These are phyloP conservation scores for Apteryx mantelli DNA, from an alignment of 2,113 vertebrate genomes.

Conservation along the genomic window DNA sequence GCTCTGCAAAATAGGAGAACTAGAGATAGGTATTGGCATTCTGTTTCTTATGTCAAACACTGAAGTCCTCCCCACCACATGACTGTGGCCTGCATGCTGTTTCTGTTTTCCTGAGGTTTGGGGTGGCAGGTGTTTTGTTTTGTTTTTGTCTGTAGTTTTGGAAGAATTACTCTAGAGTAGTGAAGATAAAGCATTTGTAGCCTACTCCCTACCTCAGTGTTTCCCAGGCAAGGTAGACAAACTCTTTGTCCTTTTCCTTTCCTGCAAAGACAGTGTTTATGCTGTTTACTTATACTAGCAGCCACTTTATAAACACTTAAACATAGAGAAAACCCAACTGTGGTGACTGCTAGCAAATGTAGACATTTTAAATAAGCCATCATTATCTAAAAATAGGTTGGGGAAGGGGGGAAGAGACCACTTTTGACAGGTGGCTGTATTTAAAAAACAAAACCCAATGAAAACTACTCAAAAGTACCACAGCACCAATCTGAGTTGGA, in stretches of 20 bases:
- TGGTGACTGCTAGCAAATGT: neutral
- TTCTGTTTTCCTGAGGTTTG: neutral
- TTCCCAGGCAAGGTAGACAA: neutral
- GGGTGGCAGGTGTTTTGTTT: neutral
- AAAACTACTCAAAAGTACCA: neutral
- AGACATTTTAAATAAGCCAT: neutral
- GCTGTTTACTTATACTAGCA: neutral
- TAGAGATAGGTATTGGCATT: neutral
- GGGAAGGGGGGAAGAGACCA: neutral
- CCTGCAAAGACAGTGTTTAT: neutral
- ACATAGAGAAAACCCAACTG: neutral
- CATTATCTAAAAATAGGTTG: neutral
- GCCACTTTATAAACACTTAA: neutral
- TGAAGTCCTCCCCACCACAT: neutral
- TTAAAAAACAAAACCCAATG: neutral
- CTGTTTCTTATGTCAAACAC: too few relatives aligned
- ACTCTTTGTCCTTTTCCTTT: neutral
- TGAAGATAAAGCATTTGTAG: neutral
- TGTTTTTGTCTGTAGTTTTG: neutral
- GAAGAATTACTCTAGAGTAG: neutral
- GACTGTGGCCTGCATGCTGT: accelerated
- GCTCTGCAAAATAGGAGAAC: neutral
- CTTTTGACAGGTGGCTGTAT: neutral
- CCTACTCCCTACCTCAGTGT: neutral
- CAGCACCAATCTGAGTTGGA: neutral